Percentiles rank a stretch among this genome's conserved stretches.
Evolutionary conservation across 2,888 invertebrate species (phyloP).

Genomic region (Epiperipatus broadwayi): DNA sequence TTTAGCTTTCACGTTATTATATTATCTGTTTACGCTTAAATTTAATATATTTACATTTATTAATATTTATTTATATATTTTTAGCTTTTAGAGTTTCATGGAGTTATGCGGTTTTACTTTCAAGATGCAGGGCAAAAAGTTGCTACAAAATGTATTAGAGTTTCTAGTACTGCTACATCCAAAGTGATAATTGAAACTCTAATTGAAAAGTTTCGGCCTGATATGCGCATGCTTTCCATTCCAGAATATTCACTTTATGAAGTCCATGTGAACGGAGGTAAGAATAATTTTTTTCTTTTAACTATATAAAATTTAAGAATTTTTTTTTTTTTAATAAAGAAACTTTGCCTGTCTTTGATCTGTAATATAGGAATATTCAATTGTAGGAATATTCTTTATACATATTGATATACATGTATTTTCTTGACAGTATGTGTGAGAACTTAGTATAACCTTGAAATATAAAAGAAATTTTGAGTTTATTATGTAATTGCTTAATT

Average conservation of each 20-base stretch:
- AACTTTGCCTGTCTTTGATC: too few species aligned
- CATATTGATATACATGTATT: too few species aligned
- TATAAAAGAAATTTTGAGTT: too few species aligned
- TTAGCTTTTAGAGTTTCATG: conserved; percentile 92
- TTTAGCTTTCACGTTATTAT: too few species aligned
- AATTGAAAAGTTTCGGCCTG: conserved; percentile 96
- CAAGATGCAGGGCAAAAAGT: conserved; percentile 97
- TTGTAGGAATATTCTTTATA: too few species aligned
- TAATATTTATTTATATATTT: conserved; percentile 24
- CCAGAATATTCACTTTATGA: conserved; percentile 49
- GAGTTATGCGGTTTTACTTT: conserved; percentile 98
- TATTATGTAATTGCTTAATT: too few species aligned
- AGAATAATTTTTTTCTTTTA: conserved; percentile 14
- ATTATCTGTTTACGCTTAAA: too few species aligned
- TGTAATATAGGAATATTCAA: not conserved
- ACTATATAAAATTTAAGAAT: not conserved
- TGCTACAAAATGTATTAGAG: conserved; percentile 94
- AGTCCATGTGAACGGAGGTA: conserved; percentile 50
- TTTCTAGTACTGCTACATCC: conserved; percentile 87
- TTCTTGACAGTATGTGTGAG: too few species aligned
- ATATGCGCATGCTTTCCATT: conserved; percentile 74
- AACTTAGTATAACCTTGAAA: too few species aligned
- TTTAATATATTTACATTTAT: conserved; percentile 1
- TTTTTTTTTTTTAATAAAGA: too few species aligned
- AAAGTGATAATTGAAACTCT: conserved; percentile 88